A percentile compares a stretch with the other conserved stretches of the same genome.
Evolutionary conservation across 2,113 vertebrate genomes (phyloP).

Genomic region (Haemorhous mexicanus): DNA sequence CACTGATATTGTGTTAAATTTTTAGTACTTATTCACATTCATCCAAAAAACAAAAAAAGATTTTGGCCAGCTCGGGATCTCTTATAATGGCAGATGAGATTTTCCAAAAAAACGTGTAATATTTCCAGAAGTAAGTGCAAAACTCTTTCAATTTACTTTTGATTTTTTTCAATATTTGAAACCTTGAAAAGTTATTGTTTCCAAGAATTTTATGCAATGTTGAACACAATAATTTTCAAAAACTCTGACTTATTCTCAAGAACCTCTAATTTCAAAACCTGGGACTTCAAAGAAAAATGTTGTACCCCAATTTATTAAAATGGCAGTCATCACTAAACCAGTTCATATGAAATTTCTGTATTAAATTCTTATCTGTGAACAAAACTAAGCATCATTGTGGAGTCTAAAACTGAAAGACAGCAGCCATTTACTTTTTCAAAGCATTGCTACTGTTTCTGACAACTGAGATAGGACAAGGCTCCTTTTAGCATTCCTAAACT

Average conservation of each 20-base stretch:
- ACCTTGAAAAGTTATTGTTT: background rate
- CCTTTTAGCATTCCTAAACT: background rate
- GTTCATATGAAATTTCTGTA: background rate
- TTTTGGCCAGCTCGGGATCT: background rate
- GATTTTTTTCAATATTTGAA: background rate
- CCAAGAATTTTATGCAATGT: background rate
- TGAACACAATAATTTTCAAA: background rate
- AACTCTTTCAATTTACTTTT: background rate
- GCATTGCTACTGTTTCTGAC: background rate
- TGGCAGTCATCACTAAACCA: background rate
- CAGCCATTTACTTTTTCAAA: background rate
- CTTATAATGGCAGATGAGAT: background rate
- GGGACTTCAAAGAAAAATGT: background rate
- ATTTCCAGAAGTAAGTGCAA: background rate
- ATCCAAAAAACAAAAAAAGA: background rate
- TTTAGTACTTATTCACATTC: background rate
- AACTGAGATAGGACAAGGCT: background rate
- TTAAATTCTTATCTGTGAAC: background rate
- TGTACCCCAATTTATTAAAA: background rate
- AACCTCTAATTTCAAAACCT: background rate
- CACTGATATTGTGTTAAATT: background rate
- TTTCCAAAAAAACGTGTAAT: rapidly evolving
- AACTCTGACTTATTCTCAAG: background rate
- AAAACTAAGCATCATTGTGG: background rate
- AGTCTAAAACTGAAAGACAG: background rate